phyloP scores from a whole-genome alignment of 2,113 vertebrate species.

The Neolamprologus caudopunctatus region DNA sequence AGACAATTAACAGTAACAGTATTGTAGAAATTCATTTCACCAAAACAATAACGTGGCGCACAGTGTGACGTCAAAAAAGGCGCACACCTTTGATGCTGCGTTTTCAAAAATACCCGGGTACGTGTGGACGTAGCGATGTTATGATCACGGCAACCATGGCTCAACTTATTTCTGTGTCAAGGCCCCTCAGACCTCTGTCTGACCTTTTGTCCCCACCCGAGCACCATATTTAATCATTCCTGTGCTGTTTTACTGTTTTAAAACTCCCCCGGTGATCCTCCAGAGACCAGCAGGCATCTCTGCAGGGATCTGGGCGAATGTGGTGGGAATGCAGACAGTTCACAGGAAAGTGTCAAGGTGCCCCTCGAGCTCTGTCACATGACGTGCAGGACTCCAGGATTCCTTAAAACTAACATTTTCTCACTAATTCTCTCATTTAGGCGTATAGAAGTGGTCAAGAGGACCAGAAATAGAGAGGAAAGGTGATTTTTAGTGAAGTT shows the following conservation, averaged over 20 bases:
- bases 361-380: not conserved
- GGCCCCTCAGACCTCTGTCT: not conserved
- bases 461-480: not conserved
- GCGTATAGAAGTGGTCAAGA: not conserved
- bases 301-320: not conserved
- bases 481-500: not conserved
- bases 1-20: too few species aligned
- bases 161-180: not conserved
- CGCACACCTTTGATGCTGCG: too few species aligned
- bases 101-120: too few species aligned
- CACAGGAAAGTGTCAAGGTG: not conserved
- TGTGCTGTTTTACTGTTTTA: not conserved
- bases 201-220: not conserved
- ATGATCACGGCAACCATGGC: not conserved
- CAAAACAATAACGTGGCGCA: too few species aligned
- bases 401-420: not conserved
- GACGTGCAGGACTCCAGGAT: rapidly evolving
- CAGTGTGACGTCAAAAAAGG: rapidly evolving
- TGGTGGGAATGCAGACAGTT: not conserved
- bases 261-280: not conserved
- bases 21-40: too few species aligned
- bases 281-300: not conserved
- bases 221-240: not conserved
- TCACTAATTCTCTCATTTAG: not conserved
- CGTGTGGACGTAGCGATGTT: not conserved